Base-by-base conservation (phyloP, 2,888 invertebrate species). In the Drosophila meridiana region DNA sequence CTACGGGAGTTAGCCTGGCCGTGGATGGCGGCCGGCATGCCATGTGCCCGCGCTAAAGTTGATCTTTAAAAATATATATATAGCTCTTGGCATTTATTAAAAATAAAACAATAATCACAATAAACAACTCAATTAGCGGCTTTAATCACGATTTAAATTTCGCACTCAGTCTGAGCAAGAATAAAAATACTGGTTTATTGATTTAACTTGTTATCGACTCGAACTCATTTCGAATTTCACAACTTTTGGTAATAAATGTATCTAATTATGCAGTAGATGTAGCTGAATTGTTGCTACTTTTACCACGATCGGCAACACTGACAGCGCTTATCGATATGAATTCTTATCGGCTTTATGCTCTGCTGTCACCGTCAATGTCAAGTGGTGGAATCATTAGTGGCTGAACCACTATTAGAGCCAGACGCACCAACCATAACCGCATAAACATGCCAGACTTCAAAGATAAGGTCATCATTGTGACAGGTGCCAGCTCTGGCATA, bases 401-500 rank as follows among this genome's bases (percentile, higher is more conserved):
- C 4, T 53, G 26, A 62, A 13, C 9, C 43, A 42, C 4, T 8
- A 4, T 0, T n/a, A 14, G 1, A 59, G 42, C 38, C 58, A 45
- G 45, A 13, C 26, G 5, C 34, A 67, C 11, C 4, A 62, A 14
- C 3, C 34, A 1, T 30, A 43, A 8, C 56, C 32, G 26, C 26
- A 58, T 6, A 34, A 26, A 43, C 6, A 95, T 95, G 95, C 76
- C 87, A n/a, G 69, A 30, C 70, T 95, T 95, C 76, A 90, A 92
- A 47, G 94, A 94, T 68, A 95, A 95, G 93, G 95, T 95, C 4
- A 94, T 95, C 2, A 92, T 95, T 20, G 94, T 95, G 36, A 95
- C 95, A n/a, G 96, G 96, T 14, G 96, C 96, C 3, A 96, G 96
- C 90, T 96, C 96, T 7, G 96, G 96, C 0, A 96, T 97, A 76